These are phyloP conservation scores for Myrmophylax atrothorax DNA, from an alignment of 2,113 vertebrate genomes.

Conservation along the genomic window DNA sequence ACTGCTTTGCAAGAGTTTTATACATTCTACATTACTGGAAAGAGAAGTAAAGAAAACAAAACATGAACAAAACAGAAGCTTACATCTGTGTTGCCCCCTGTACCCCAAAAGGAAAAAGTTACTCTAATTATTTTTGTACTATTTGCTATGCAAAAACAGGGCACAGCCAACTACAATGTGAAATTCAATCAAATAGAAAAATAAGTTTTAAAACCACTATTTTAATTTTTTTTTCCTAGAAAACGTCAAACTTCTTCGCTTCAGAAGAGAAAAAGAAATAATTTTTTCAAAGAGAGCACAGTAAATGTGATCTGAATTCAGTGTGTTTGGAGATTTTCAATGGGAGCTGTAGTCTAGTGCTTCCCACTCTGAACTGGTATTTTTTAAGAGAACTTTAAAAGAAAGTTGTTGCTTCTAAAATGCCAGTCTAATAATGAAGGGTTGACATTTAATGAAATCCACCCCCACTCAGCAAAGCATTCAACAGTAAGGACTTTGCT, in stretches of 20 bases:
- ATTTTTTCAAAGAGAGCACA: neutral
- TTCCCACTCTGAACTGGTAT: neutral
- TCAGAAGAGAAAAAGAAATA: neutral
- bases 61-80: slow-evolving; percentile 20
- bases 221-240: neutral
- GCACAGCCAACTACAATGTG: neutral
- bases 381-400: neutral
- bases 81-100: neutral
- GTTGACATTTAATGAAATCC: slow-evolving; percentile 52
- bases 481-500: neutral
- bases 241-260: neutral
- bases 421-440: slow-evolving; percentile 19
- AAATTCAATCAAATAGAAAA: neutral
- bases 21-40: slow-evolving; percentile 95
- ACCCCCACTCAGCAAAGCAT: neutral
- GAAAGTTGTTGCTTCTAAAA: slow-evolving; percentile 37
- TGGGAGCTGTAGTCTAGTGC: neutral
- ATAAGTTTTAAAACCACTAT: neutral
- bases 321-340: neutral
- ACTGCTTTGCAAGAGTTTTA: slow-evolving; percentile 93
- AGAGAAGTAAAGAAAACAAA: slow-evolving; percentile 57
- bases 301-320: neutral
- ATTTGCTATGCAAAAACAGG: neutral
- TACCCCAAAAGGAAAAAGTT: neutral
- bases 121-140: neutral